Evolutionary conservation across 2,113 vertebrate species (phyloP).

Genomic region (Okapia johnstoni): DNA sequence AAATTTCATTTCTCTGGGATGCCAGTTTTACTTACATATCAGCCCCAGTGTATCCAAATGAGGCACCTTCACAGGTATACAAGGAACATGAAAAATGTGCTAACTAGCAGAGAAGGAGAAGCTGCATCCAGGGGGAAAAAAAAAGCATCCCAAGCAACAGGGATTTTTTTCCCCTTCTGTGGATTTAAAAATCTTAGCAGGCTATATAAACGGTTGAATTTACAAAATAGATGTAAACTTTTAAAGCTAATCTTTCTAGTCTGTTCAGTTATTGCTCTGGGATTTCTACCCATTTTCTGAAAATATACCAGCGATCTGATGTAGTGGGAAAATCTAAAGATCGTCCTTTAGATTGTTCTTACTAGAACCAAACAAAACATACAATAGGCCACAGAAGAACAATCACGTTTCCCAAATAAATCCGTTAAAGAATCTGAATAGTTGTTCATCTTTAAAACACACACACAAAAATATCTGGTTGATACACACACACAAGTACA

Average conservation of each 20-base stretch:
- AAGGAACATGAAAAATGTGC: not conserved
- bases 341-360: not conserved
- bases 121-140: not conserved
- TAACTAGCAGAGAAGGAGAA: not conserved
- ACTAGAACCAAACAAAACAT: constrained; percentile 38
- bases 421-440: not conserved
- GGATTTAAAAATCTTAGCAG: constrained; percentile 4
- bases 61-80: not conserved
- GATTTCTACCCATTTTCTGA: constrained; percentile 21
- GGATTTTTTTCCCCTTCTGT: not conserved
- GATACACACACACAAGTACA: not conserved
- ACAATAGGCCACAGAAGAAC: not conserved
- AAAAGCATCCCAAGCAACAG: not conserved
- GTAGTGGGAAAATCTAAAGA: not conserved
- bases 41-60: not conserved
- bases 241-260: not conserved
- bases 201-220: not conserved
- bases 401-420: constrained; percentile 21
- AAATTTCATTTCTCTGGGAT: not conserved
- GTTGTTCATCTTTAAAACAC: constrained; percentile 18
- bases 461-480: not conserved
- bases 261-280: not conserved
- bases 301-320: not conserved
- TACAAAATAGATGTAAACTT: not conserved
- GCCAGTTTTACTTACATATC: not conserved